Percentiles rank a stretch among this genome's conserved stretches.
Evolutionary conservation across 2,797 vertebrate genomes (phyloP).

Genomic region (Chloroceryle amazona): DNA sequence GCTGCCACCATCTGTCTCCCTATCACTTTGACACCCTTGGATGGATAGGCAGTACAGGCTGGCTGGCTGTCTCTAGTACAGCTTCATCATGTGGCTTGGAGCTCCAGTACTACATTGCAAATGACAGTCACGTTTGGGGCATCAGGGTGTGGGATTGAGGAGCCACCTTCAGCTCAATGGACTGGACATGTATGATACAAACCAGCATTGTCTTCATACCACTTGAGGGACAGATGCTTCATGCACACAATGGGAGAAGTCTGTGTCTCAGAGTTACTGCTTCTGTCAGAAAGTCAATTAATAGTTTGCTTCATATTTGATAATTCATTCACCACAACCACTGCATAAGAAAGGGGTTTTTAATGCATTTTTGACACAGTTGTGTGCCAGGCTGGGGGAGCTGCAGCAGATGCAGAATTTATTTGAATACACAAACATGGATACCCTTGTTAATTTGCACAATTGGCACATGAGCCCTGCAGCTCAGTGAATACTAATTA

Average conservation of each 20-base stretch:
- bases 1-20: neutral
- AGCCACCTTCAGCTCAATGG: neutral
- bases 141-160: neutral
- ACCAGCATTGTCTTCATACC: neutral
- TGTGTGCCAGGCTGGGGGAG: neutral
- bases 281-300: neutral
- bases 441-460: neutral
- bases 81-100: neutral
- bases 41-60: neutral
- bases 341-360: neutral
- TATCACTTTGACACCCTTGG: neutral
- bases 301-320: neutral
- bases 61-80: neutral
- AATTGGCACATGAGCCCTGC: neutral
- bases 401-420: neutral
- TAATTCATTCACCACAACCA: neutral
- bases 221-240: neutral
- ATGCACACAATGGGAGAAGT: neutral
- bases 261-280: neutral
- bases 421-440: neutral
- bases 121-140: neutral
- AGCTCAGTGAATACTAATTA: neutral
- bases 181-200: accelerated
- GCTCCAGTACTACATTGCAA: neutral
- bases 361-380: neutral